Conservation (phyloP, 64 coral and sea anemone genomes). For the Catalaphyllia jardinei region DNA sequence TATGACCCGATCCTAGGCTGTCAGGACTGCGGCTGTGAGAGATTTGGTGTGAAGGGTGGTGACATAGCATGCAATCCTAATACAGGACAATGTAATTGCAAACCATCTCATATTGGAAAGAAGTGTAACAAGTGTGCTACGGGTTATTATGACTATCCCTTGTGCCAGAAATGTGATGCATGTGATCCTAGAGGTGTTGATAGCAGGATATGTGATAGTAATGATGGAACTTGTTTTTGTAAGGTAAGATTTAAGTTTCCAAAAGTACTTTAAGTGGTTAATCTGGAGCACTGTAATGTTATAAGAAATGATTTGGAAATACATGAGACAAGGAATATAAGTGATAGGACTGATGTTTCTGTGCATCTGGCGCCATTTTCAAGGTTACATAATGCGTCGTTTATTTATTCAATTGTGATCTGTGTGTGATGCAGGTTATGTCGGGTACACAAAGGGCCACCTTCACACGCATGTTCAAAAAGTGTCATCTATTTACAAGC, state of each 20-base stretch:
- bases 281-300: neutral
- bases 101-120: slow-evolving; percentile 68
- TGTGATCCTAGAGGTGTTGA: slow-evolving; percentile 85
- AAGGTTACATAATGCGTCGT: no score
- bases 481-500: no score
- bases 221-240: slow-evolving; percentile 78
- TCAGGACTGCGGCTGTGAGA: slow-evolving; percentile 76
- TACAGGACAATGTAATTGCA: slow-evolving; percentile 81
- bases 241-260: slow-evolving; percentile 56
- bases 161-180: slow-evolving; percentile 71
- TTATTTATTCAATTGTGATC: no score
- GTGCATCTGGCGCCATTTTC: no score
- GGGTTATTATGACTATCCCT: slow-evolving; percentile 82
- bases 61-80: slow-evolving; percentile 77
- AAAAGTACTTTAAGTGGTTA: neutral
- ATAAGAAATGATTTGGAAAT: no score
- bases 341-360: no score
- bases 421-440: no score
- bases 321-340: no score
- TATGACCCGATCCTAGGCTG: slow-evolving; percentile 87
- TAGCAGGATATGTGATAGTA: slow-evolving; percentile 64
- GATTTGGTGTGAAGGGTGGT: slow-evolving; percentile 60
- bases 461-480: no score
- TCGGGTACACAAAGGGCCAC: no score
- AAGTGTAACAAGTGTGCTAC: slow-evolving; percentile 76